Conservation (phyloP, 2,797 vertebrate species). For the Scolopax bukidnonensis region DNA sequence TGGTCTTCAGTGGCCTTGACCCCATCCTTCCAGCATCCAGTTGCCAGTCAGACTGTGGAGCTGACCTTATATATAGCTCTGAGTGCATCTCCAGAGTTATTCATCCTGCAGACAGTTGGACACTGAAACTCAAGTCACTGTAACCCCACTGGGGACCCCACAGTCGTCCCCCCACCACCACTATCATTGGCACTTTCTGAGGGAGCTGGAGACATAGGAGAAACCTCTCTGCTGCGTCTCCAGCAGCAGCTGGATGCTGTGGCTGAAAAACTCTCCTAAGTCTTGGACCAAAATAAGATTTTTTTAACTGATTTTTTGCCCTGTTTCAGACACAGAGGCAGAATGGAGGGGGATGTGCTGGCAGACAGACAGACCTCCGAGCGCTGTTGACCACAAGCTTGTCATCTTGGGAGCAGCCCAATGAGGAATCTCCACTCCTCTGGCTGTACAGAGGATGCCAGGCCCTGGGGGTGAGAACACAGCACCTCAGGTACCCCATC, state of each 20-base stretch:
- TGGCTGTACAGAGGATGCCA: neutral
- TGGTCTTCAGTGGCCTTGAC: neutral
- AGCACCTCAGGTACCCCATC: neutral
- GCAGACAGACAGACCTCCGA: neutral
- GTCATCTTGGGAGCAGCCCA: constrained; percentile 43
- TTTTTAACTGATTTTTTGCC: neutral
- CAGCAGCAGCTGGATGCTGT: constrained; percentile 42
- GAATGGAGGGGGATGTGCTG: rapidly evolving
- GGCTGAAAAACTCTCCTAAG: neutral
- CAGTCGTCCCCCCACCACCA: rapidly evolving
- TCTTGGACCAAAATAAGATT: neutral
- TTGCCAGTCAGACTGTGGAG: neutral
- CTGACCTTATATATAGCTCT: neutral
- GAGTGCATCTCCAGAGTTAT: neutral
- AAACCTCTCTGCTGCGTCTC: constrained; percentile 46
- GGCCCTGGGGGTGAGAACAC: neutral
- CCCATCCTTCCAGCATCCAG: neutral
- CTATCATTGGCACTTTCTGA: neutral
- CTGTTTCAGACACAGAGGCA: neutral
- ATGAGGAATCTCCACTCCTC: constrained; percentile 38
- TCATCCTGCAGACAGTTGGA: neutral
- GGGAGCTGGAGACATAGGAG: neutral
- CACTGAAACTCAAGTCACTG: neutral
- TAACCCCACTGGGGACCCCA: rapidly evolving
- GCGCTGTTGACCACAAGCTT: neutral